A percentile compares a stretch with the other conserved stretches of the same genome.
Evolutionary conservation across 2,113 vertebrate genomes (phyloP).

Genomic region (Parotia lawesii): DNA sequence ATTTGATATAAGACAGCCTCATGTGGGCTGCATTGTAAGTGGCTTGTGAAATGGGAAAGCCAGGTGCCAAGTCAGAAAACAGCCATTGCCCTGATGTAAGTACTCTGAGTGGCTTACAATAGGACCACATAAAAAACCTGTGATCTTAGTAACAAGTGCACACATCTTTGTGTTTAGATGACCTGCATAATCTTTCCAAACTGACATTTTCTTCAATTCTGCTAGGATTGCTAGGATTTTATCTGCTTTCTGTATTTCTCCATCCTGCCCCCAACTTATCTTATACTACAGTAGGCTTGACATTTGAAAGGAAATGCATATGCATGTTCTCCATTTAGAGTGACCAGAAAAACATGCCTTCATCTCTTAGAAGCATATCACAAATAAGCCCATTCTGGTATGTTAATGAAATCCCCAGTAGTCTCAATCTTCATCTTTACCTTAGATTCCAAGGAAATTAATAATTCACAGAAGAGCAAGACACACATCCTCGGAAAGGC

Average conservation of each 20-base stretch:
- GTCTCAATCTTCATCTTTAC: not conserved
- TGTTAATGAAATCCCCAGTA: conserved; percentile 42
- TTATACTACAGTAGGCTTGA: not conserved
- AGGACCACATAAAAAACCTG: not conserved
- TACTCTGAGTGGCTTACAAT: not conserved
- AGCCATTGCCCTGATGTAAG: not conserved
- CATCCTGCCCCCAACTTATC: not conserved
- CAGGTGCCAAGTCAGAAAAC: not conserved
- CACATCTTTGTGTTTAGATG: not conserved
- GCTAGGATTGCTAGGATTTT: not conserved
- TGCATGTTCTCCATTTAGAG: not conserved
- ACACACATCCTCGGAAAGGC: not conserved
- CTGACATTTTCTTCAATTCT: not conserved
- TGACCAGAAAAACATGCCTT: conserved; percentile 8
- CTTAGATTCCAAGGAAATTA: not conserved
- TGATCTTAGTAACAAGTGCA: not conserved
- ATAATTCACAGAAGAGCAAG: not conserved
- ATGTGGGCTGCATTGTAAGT: not conserved
- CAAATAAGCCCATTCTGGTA: conserved; percentile 35
- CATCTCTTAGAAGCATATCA: conserved; percentile 13
- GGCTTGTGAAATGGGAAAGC: not conserved
- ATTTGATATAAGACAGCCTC: not conserved
- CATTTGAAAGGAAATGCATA: not conserved
- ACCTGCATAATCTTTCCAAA: not conserved
- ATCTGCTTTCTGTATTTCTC: not conserved